Evolutionary conservation across 1,140 invertebrate genomes (phyloP).

Genomic region (Colletes latitarsis): DNA sequence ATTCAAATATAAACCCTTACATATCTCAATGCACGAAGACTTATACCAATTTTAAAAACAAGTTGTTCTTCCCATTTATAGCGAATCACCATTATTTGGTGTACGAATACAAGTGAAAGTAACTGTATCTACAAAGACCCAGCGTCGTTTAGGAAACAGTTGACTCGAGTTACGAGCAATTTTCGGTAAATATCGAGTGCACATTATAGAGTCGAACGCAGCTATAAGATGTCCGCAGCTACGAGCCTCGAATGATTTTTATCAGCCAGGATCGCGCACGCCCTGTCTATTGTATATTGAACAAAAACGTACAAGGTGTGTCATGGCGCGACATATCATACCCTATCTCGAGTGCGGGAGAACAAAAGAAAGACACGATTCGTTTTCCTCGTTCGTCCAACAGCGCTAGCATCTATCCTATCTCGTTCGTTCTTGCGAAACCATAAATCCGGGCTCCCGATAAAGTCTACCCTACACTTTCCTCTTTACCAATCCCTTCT

Average conservation of each 20-base stretch:
- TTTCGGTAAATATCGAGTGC: neutral
- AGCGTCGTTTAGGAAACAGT: too few relatives aligned
- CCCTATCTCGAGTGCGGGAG: constrained; percentile 20
- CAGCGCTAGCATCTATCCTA: neutral
- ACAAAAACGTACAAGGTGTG: constrained; percentile 11
- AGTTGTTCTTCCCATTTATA: too few relatives aligned
- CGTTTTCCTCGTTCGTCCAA: constrained; percentile 17
- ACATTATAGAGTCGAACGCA: neutral
- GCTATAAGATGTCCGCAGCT: neutral
- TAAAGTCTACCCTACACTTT: constrained; percentile 54
- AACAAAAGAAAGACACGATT: constrained; percentile 38
- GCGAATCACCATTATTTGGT: too few relatives aligned
- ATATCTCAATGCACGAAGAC: too few relatives aligned
- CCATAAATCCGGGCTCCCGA: constrained; percentile 64
- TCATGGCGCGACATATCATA: constrained; percentile 20
- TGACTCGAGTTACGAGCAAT: too few relatives aligned
- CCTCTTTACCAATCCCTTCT: constrained; percentile 28
- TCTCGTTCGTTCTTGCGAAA: constrained; percentile 12
- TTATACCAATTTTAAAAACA: too few relatives aligned
- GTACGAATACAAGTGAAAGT: too few relatives aligned
- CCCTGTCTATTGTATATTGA: constrained; percentile 1
- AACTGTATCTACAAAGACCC: too few relatives aligned
- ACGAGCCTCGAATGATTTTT: neutral
- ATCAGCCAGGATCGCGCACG: neutral
- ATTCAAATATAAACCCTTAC: too few relatives aligned